Percentiles rank a stretch among this genome's conserved stretches.
phyloP scores from a whole-genome alignment of 53 echinoderm and acorn worm genomes.

The Arbacia lixula region DNA sequence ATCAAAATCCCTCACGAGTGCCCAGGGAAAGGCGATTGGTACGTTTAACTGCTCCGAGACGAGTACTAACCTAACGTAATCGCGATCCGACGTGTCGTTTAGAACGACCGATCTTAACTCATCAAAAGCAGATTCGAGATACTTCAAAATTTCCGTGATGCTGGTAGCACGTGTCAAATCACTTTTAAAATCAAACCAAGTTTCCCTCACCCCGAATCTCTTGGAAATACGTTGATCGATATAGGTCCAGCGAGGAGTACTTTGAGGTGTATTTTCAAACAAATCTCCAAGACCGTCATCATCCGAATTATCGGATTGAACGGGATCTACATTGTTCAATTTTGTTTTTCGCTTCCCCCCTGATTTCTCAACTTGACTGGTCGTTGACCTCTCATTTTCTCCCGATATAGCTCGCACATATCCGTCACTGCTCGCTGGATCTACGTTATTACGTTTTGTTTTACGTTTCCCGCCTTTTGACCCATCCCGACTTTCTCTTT shows the following conservation, averaged over 20 bases:
- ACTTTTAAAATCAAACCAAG: slow-evolving; percentile 10
- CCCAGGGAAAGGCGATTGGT: slow-evolving; percentile 8
- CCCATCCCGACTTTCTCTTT: neutral
- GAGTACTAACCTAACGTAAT: neutral
- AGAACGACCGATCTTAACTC: neutral
- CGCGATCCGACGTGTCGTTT: neutral
- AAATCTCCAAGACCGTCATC: neutral
- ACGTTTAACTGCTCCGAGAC: neutral
- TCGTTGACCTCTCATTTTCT: too few relatives aligned
- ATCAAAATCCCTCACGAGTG: slow-evolving; percentile 7
- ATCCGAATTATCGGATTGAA: neutral
- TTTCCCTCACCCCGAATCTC: slow-evolving; percentile 15
- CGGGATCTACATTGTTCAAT: neutral
- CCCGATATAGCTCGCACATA: too few relatives aligned
- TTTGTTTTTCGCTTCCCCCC: neutral
- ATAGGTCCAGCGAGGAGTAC: neutral
- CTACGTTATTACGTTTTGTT: neutral
- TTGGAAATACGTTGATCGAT: neutral
- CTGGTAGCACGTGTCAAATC: neutral
- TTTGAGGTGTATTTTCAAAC: neutral
- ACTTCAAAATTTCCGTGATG: neutral
- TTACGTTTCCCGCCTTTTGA: neutral
- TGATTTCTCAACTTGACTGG: neutral
- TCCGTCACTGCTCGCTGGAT: too few relatives aligned
- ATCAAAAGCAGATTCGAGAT: neutral